Base-by-base conservation (phyloP, 2,888 invertebrate species). In the Cantharis rustica region DNA sequence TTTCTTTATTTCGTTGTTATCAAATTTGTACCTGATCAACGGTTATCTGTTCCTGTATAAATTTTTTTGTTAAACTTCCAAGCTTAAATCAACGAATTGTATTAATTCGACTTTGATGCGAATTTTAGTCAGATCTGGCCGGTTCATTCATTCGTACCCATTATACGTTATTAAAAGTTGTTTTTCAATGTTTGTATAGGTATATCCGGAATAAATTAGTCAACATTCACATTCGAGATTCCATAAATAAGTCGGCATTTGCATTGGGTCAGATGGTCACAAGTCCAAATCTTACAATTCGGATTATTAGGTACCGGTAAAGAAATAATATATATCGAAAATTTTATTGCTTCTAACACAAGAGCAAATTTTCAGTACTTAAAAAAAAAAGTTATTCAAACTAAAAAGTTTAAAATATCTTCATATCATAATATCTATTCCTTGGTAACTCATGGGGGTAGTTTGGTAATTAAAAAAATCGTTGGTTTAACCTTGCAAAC, bases 201-300 rank as follows among this genome's bases (percentile, higher is more conserved):
- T 74, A 77, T 77, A 75, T 77, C 74, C 77, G 74, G 74, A 77
- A 75, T 77, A 72, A 75, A 77, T 77, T 75, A 71, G 70, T 75
- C 66, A 71, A 69, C 66, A 71, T 71, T 75, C 72, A 61, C 74
- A 72, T 74, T 77, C 72, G 13, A 73, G 31, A 71, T 73, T 76
- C 73, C 71, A 76, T 76, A 73, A 73, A 76, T 76, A 76, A 76
- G 73, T 73, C 17, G 69, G 26, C 23, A 77, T 77, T 82, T 81
- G 80, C 82, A 82, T 82, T 81, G 78, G 82, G 82, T 82, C 82
- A 82, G 81, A 82, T 81, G 82, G 82, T 82, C 82, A 82, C 80
- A 82, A 81, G 82, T 82, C 82, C 79, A 80, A 80, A 79, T 74
- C 72, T 72, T 74, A 74, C 71, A 72, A 77, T 77, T 77, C 72